phyloP scores from a whole-genome alignment of 2,888 invertebrate species.

The Acanthosoma haemorrhoidale region DNA sequence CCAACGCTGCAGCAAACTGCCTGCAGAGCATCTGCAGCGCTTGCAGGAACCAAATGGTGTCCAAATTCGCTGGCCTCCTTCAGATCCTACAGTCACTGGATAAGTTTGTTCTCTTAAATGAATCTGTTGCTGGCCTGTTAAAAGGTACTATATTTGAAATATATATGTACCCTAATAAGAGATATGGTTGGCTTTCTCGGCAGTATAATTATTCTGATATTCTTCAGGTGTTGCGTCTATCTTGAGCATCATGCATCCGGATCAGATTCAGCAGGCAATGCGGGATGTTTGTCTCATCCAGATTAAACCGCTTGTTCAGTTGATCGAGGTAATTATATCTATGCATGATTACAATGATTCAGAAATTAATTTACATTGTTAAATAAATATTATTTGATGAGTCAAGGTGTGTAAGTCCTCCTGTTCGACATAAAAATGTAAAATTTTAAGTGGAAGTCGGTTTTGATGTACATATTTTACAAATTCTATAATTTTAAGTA shows the following conservation, averaged over 20 bases:
- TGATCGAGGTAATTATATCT: constrained; percentile 52
- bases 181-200: too few species aligned
- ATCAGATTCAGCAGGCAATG: constrained; percentile 62
- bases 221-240: constrained; percentile 57
- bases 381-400: too few species aligned
- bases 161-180: too few species aligned
- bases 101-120: constrained; percentile 65
- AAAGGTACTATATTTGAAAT: constrained; percentile 53
- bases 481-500: too few species aligned
- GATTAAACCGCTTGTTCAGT: constrained; percentile 58
- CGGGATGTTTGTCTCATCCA: constrained; percentile 75
- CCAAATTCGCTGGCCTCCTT: constrained; percentile 66
- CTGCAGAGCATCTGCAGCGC: constrained; percentile 79
- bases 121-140: constrained; percentile 67
- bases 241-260: constrained; percentile 53
- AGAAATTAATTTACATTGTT: constrained; percentile 44
- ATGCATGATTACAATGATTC: constrained; percentile 40
- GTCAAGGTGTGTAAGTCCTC: too few species aligned
- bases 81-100: constrained; percentile 69
- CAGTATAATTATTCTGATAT: neutral
- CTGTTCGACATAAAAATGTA: too few species aligned
- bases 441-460: too few species aligned
- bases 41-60: constrained; percentile 71
- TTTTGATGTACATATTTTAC: too few species aligned
- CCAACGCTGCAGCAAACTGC: constrained; percentile 74